Evolutionary conservation across 2,888 invertebrate genomes (phyloP), one percentile per base, ranked within the genome.

Genomic region (Azorinus chamasolen): DNA sequence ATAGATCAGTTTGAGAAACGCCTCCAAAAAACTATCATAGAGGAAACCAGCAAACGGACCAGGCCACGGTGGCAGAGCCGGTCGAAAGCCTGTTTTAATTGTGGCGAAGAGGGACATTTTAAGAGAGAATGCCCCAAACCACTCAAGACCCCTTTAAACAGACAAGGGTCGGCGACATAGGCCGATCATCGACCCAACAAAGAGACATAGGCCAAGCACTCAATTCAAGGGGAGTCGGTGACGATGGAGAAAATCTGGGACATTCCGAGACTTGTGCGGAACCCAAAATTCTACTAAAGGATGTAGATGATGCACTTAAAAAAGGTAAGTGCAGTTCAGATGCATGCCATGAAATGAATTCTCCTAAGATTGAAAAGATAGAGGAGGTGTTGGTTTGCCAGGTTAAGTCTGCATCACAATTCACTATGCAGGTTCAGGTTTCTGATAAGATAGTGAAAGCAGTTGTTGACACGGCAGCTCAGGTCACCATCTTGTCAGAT

Each of bases 401-500:
- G 22, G 4, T 74, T 27, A 45, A 18, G 43, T 65, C 64, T 45
- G 39, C 48, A 1, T 61, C 61, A 16, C 14, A 27, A 24, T 66
- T 73, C 20, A 62, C 51, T 8, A 62, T 63, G 2, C 48, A 39
- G 20, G 50, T 74, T 1, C 45, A 48, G 43, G 37, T 73, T 18
- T 61, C 48, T 6, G 50, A 57, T 12, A 8, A 24, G 2, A 18
- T 5, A 20, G 32, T 63, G 1, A 32, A 43, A 20, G 63, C 78
- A 1, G 68, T 69, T 2, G 54, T 79, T 4, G 75, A 81, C 32
- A 66, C 79, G 0, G 83, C 74, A 16, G 79, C 78, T 8, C 69
- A 82, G 41, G 66, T 79, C 1, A 74, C 79, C 14, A 69, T 81
- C 12, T 65, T 83, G n/a, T 79, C 76, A 14, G 74, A 76, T 43